Evolutionary conservation across 2,888 invertebrate genomes (phyloP), one percentile per base, ranked within the genome.

Genomic region (Parochlus steinenii): DNA sequence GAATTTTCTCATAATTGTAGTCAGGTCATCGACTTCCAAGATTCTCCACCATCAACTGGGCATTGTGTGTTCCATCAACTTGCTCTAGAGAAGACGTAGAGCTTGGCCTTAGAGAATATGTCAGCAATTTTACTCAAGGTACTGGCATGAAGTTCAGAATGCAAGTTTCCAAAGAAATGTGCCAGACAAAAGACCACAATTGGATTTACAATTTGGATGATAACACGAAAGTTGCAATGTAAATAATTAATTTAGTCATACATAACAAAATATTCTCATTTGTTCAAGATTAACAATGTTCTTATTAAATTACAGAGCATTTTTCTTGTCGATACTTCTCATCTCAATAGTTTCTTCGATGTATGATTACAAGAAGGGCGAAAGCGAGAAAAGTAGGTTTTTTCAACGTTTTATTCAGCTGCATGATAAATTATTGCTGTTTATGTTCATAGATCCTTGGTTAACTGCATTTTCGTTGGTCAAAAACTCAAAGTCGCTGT

Each of bases 21-120:
- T 73, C 75, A 28, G 75, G 75, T 5, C 76, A 77, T 51, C 60
- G 75, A 40, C 71, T 76, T 6, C 76, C 76, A 2, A 61, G 73
- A 41, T 75, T 68, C 46, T 69, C 71, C 4, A 64, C 69, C 11
- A 62, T 75, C 31, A 70, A 73, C 44, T 76, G 75, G 75, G 75
- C 68, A 3, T 48, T 75, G 10, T 77, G 76, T 46, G 63, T 71
- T n/a, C 76, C 76, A 3, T 59, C 65, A 4, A 61, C 65, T 1
- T 77, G 76, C 49, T 60, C 62, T 1, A 42, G 64, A 6, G 47
- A 55, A 15, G 75, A 76, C 46, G 67, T 74, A 2, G 65, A 71
- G 48, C 52, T 60, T 12, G 65, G 67, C 3, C 53, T 74, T 19
- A 57, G 56, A 29, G 58, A 63, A 30, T 60, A 56, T 3, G 47